Evolutionary conservation across 1,140 invertebrate genomes (phyloP).

Genomic region (Tetranychus urticae): DNA sequence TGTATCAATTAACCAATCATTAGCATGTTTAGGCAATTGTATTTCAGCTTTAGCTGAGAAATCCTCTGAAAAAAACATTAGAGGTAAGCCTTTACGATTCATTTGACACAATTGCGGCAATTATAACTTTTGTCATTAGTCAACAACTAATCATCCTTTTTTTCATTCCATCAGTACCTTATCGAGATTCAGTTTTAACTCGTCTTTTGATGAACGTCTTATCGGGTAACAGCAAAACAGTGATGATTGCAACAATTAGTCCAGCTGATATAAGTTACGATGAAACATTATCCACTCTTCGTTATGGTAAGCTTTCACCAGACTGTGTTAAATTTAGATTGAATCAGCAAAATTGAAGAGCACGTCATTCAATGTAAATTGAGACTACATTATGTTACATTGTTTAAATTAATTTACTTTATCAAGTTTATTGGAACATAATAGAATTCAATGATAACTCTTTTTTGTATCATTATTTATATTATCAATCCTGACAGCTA

Average conservation of each 20-base stretch:
- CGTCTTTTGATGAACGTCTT: constrained; percentile 36
- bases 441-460: no score
- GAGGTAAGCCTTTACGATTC: constrained; percentile 12
- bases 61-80: constrained; percentile 17
- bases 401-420: no score
- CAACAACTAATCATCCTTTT: background rate
- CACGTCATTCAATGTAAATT: no score
- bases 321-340: no score
- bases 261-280: constrained; percentile 40
- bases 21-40: constrained; percentile 35
- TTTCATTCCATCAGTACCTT: constrained; percentile 25
- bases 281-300: constrained; percentile 33
- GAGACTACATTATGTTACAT: no score
- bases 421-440: no score
- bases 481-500: no score
- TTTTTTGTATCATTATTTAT: no score
- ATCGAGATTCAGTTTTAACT: constrained; percentile 35
- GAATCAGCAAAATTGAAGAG: no score
- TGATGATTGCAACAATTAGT: constrained; percentile 37
- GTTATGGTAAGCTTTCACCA: constrained; percentile 25
- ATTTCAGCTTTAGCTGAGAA: constrained; percentile 28
- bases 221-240: constrained; percentile 38
- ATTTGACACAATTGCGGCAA: background rate
- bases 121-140: background rate
- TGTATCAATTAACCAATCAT: constrained; percentile 36